Conservation (phyloP, 2,888 invertebrate genomes). For the Drosophila greeni region DNA sequence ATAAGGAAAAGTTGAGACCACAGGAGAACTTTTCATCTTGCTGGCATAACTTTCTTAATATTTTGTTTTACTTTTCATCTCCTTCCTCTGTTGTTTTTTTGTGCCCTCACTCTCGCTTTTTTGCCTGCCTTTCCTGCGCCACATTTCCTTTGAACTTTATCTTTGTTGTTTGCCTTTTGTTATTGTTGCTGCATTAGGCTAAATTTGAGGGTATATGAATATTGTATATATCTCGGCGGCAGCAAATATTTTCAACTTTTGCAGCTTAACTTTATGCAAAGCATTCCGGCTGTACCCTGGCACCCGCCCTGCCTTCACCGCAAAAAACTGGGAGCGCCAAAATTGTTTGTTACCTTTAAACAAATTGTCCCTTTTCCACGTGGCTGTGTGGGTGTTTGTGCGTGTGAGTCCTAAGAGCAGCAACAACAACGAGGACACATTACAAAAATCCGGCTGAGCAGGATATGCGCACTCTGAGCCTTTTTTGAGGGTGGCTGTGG, state of each 20-base stretch:
- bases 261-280: slow-evolving; percentile 64
- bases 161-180: slow-evolving; percentile 62
- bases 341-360: slow-evolving; percentile 66
- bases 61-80: slow-evolving; percentile 53
- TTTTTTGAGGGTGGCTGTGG: slow-evolving; percentile 18
- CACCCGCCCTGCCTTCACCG: neutral
- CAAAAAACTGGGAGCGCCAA: slow-evolving; percentile 51
- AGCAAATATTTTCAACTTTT: slow-evolving; percentile 64
- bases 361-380: slow-evolving; percentile 64
- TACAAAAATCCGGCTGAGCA: slow-evolving; percentile 62
- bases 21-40: slow-evolving; percentile 57
- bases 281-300: slow-evolving; percentile 39
- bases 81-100: slow-evolving; percentile 20
- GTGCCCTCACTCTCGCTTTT: slow-evolving; percentile 29
- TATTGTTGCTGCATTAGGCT: slow-evolving; percentile 55
- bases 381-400: slow-evolving; percentile 24
- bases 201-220: slow-evolving; percentile 23
- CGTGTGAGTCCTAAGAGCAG: slow-evolving; percentile 37
- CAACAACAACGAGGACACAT: slow-evolving; percentile 55
- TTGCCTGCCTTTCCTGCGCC: slow-evolving; percentile 56
- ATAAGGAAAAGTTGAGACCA: slow-evolving; percentile 17
- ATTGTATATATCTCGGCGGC: slow-evolving; percentile 22
- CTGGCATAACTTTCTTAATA: slow-evolving; percentile 65
- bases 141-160: slow-evolving; percentile 68
- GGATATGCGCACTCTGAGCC: slow-evolving; percentile 64